Base-by-base conservation (phyloP, 2,797 vertebrate species). In the Setipinna tenuifilis region DNA sequence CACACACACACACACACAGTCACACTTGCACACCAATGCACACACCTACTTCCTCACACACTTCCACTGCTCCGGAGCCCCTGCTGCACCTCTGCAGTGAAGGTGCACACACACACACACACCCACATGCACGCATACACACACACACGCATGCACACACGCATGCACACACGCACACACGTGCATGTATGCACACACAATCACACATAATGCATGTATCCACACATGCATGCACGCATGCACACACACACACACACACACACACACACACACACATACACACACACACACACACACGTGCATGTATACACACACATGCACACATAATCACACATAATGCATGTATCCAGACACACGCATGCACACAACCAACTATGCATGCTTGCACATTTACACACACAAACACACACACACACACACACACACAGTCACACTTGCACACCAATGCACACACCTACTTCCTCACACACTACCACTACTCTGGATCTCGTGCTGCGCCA, bases 221-320 rank as follows among this genome's bases (percentile, higher is more conserved):
- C n/a, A n/a, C n/a, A n/a, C n/a, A n/a, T n/a, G n/a, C n/a, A n/a
- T n/a, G n/a, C n/a, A n/a, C n/a, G n/a, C n/a, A n/a, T n/a, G n/a
- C n/a, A n/a, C n/a, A 93, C 92, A 81, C 48, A 0, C 81, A n/a
- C 12, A 21, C 31, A 83, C 65, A 86, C 68, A 59, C 31, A 17
- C 19, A 23, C 50, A 84, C 65, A 54, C 83, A 57, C 83, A 54
- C 41, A 83, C 44, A 48, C 61, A 25, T 41, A 68, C 41, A 28
- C 28, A 85, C 58, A 82, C 84, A 85, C 41, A 62, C 28, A 75
- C 23, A 71, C 10, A 59, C 6, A 65, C 61, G 21, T 6, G 6
- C 9, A 58, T 19, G 21, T 19, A 58, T 19, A 62, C 21, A 62
- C 61, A 62, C 61, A 23, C 61, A 62, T 19, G 6, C 61, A 62